Evolutionary conservation across 2,113 vertebrate genomes (phyloP).

Genomic region (Panthera tigris): DNA sequence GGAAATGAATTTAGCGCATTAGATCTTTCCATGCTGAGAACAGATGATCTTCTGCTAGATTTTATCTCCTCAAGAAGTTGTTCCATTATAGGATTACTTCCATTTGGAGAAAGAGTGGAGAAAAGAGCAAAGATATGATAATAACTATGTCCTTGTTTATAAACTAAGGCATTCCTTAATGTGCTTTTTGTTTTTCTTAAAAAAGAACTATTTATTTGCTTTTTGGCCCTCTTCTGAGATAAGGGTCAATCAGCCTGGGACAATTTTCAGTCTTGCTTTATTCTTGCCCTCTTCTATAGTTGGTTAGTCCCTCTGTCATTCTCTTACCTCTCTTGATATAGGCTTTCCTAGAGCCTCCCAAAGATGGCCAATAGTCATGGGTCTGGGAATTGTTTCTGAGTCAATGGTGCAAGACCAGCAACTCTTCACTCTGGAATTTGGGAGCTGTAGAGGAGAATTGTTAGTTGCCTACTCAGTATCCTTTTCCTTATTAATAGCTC

Average conservation of each 20-base stretch:
- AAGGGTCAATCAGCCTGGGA: background rate
- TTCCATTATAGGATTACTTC: background rate
- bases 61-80: background rate
- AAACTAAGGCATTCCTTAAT: background rate
- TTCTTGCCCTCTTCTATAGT: background rate
- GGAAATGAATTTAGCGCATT: conserved; percentile 19
- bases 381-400: background rate
- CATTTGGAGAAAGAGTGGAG: background rate
- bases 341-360: background rate
- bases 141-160: background rate
- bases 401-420: background rate
- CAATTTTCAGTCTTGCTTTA: background rate
- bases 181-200: background rate
- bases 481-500: background rate
- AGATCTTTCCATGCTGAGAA: background rate
- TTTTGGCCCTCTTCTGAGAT: background rate
- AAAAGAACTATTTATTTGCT: background rate
- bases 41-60: background rate
- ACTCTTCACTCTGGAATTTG: background rate
- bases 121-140: background rate
- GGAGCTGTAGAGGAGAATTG: background rate
- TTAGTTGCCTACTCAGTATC: background rate
- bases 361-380: background rate
- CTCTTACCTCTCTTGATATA: background rate
- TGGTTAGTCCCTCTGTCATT: background rate